Evolutionary conservation across 64 coral and sea anemone species (phyloP).

Genomic region (Hydrozoanthus tunicans): DNA sequence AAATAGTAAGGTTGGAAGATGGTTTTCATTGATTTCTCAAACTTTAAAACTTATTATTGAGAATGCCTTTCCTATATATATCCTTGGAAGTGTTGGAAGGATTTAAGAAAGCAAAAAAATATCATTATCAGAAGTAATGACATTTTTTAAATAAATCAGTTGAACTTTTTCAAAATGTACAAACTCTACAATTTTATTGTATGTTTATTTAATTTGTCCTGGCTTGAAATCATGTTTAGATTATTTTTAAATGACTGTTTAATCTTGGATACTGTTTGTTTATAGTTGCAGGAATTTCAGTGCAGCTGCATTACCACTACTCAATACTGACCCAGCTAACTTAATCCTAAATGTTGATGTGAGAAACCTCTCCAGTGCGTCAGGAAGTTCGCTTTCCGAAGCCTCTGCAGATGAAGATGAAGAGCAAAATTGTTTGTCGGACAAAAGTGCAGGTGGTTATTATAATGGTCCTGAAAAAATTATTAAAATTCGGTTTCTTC

Average conservation of each 20-base stretch:
- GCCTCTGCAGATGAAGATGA: conserved; percentile 83
- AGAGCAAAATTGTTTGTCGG: conserved; percentile 87
- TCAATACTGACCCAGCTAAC: conserved; percentile 56
- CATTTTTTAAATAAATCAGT: neutral
- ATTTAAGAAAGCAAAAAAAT: no score
- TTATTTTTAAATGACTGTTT: neutral
- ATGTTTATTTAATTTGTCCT: no score
- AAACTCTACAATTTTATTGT: no score
- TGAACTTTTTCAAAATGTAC: neutral
- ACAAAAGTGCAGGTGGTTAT: neutral
- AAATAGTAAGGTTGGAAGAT: no score
- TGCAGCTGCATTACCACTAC: conserved; percentile 45
- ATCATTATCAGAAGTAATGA: no score
- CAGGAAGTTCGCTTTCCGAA: conserved; percentile 75
- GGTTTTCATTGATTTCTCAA: no score
- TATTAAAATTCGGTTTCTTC: neutral
- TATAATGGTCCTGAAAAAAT: neutral
- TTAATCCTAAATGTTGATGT: conserved; percentile 80
- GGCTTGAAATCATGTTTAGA: no score
- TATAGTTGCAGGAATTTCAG: conserved; percentile 72
- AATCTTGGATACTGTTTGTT: neutral
- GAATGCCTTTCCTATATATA: no score
- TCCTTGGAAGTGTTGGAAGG: no score
- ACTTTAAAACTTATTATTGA: no score
- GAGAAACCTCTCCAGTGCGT: conserved; percentile 62